A percentile compares a stretch with the other conserved stretches of the same genome.
These are phyloP conservation scores for Trogon surrucura DNA, from an alignment of 2,113 vertebrate genomes.

Conservation along the genomic window DNA sequence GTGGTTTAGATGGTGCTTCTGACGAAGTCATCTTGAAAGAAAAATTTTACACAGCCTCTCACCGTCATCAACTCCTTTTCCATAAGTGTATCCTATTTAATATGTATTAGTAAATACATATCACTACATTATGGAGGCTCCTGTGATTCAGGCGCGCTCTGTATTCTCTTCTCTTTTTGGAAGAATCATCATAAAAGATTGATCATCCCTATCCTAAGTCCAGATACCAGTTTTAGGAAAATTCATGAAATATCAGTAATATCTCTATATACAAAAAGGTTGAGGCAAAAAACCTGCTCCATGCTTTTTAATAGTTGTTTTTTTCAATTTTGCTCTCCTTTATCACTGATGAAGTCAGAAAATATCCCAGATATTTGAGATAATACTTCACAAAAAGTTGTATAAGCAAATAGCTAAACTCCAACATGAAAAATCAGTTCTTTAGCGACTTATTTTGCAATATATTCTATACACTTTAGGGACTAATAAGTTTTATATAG, in stretches of 20 bases:
- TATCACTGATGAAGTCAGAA: not conserved
- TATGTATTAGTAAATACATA: not conserved
- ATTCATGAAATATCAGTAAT: not conserved
- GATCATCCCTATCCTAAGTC: not conserved
- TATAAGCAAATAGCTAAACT: not conserved
- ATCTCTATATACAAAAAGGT: not conserved
- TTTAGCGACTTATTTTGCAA: not conserved
- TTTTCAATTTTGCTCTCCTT: not conserved
- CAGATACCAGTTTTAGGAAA: not conserved
- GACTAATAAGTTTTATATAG: not conserved
- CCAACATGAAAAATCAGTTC: not conserved
- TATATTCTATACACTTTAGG: not conserved
- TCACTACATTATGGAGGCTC: not conserved
- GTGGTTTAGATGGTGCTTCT: not conserved
- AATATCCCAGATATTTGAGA: not conserved
- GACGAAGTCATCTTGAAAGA: not conserved
- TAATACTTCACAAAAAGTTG: not conserved
- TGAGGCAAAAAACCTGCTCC: rapidly evolving
- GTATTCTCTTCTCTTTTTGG: not conserved
- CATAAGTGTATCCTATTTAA: not conserved
- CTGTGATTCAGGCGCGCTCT: not conserved
- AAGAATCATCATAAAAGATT: not conserved
- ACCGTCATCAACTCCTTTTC: not conserved
- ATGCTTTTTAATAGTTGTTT: not conserved
- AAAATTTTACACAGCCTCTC: not conserved